phyloP scores from a whole-genome alignment of 2,888 invertebrate species.

The Sisyra terminalis region DNA sequence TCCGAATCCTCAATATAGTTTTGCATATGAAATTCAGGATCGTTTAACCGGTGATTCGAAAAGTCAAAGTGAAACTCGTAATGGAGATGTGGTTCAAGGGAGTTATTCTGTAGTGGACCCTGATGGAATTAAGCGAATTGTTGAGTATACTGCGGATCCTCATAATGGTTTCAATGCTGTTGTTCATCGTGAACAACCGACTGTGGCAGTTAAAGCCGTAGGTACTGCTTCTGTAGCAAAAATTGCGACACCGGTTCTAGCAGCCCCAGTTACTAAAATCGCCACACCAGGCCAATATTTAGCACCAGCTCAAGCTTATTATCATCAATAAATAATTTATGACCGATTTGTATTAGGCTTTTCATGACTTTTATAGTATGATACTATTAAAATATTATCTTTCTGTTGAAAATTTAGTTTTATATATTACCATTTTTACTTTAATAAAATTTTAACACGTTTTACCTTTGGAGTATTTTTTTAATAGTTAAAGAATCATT shows the following conservation, averaged over 20 bases:
- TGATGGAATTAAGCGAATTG: slow-evolving; percentile 42
- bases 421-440: neutral
- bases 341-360: no score
- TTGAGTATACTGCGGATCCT: slow-evolving; percentile 49
- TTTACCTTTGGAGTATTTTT: no score
- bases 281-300: no score
- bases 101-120: slow-evolving; percentile 45
- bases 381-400: neutral
- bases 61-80: slow-evolving; percentile 33
- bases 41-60: slow-evolving; percentile 42
- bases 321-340: no score
- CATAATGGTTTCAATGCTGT: slow-evolving; percentile 49
- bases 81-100: slow-evolving; percentile 47
- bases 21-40: slow-evolving; percentile 52
- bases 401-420: neutral
- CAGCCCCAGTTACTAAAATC: no score
- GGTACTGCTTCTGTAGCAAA: slow-evolving; percentile 10
- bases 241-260: slow-evolving; percentile 9
- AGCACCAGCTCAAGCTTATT: neutral
- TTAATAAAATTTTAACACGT: neutral
- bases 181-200: slow-evolving; percentile 37
- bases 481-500: no score
- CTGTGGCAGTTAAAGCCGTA: slow-evolving; percentile 21
- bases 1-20: slow-evolving; percentile 48
- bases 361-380: no score